Base-by-base conservation (phyloP, 2,888 invertebrate species). In the Tortricodes alternella region DNA sequence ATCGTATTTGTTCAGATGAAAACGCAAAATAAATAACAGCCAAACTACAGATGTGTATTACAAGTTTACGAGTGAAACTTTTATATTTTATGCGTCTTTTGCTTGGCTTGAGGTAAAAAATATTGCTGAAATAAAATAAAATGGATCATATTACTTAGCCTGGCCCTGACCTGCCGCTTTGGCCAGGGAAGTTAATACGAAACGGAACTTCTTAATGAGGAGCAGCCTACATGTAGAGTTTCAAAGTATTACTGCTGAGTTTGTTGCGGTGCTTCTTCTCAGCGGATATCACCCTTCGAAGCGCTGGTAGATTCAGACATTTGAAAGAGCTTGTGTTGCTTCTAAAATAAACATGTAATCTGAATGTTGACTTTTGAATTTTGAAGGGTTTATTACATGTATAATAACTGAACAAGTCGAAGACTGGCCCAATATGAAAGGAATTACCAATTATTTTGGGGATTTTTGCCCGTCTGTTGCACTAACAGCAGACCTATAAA, bases 121-220 rank as follows among this genome's bases (percentile, higher is more conserved):
- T 29, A 29, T 11, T 23, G 21, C 41, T 24, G 41, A 15, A 32
- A 13, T 13, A 21, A 15, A 16, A 41, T 41, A 41, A 41, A 38
- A n/a, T 21, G 19, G 11, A 5, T 19, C 7, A 39, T 23, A 39
- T 23, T 23, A 11, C 13, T 13, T 23, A 1, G 7, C 9, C n/a
- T 8, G 35, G 37, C 46, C 55, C 21, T 55, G 55, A 55, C 48
- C 55, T 21, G 44, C 16, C 6, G 16, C 24, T 24, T 27, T 19
- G 21, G 18, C 11, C 32, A 7, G 18, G 39, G 32, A 41, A 48
- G 53, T 43, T 48, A 49, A 55, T 43, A 6, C 21, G 24, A 35
- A 13, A 43, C 55, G 41, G 55, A 55, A 55, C 48, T 49, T 35
- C 27, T 53, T 55, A 55, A 55, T 55, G 55, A 55, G 41, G 48